Conservation (phyloP, 2,888 invertebrate species). For the Scaeva pyrastri region DNA sequence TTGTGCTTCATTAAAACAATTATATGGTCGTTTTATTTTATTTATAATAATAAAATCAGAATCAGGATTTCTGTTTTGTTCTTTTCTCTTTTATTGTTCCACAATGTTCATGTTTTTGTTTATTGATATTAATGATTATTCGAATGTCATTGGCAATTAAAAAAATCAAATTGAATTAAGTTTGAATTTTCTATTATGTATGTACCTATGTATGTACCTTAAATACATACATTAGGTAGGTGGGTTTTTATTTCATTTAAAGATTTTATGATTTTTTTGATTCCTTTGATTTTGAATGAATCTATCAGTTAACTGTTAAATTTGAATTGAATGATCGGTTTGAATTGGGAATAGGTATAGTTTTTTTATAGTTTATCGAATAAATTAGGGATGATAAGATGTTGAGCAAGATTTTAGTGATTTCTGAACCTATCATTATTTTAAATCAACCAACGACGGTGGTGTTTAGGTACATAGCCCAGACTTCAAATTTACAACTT, state of each 20-base stretch:
- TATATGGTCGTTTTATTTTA: slow-evolving; percentile 19
- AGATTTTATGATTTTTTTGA: too few relatives aligned
- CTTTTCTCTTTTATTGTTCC: background rate
- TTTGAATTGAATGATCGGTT: background rate
- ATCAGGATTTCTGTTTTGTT: background rate
- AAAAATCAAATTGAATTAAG: slow-evolving; percentile 2
- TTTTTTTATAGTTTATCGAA: too few relatives aligned
- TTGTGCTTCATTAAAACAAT: slow-evolving; percentile 26
- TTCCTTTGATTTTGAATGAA: background rate
- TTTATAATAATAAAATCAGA: background rate
- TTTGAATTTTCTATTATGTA: background rate
- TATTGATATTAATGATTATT: slow-evolving; percentile 7
- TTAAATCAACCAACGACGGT: too few relatives aligned
- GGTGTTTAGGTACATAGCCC: too few relatives aligned
- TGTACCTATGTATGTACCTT: too few relatives aligned
- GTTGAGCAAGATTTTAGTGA: too few relatives aligned
- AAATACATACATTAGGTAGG: too few relatives aligned
- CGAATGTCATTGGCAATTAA: slow-evolving; percentile 19
- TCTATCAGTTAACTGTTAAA: background rate
- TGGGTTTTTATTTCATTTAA: too few relatives aligned
- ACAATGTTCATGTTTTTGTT: background rate
- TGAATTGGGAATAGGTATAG: background rate
- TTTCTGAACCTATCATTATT: too few relatives aligned
- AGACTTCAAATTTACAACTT: too few relatives aligned
- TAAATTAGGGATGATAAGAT: too few relatives aligned